Evolutionary conservation across 2,888 invertebrate species (phyloP).

Genomic region (Chrysolina haemoptera): DNA sequence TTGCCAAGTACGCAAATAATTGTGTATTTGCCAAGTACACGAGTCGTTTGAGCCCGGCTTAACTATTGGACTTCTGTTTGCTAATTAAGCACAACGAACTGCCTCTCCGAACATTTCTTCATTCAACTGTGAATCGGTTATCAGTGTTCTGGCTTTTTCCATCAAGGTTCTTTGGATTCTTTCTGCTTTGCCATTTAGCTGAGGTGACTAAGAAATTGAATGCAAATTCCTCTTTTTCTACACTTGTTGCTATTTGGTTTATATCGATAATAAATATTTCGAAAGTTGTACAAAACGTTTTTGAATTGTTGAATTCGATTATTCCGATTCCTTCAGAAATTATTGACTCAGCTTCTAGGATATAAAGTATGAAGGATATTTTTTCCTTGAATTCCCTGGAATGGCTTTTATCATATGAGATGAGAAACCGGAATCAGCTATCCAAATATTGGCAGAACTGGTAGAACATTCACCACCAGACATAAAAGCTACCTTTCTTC

Average conservation of each 20-base stretch:
- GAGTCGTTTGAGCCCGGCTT: too few relatives aligned
- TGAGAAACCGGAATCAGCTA: background rate
- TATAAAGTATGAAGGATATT: background rate
- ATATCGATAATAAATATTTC: background rate
- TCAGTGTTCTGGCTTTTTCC: slow-evolving; percentile 3
- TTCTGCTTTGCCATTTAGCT: slow-evolving; percentile 29
- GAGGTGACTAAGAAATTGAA: slow-evolving; percentile 2
- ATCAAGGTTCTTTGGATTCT: slow-evolving; percentile 15
- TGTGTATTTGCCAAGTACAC: too few relatives aligned
- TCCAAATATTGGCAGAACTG: background rate
- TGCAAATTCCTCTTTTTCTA: background rate
- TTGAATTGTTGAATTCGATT: background rate
- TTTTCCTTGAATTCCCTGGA: background rate
- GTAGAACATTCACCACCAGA: background rate
- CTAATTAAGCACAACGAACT: slow-evolving; percentile 21
- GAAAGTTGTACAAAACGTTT: background rate
- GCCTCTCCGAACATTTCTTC: slow-evolving; percentile 13
- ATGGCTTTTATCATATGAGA: background rate
- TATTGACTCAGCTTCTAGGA: background rate
- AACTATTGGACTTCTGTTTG: slow-evolving; percentile 22
- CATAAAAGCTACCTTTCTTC: background rate
- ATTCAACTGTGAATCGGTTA: background rate
- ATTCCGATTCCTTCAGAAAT: background rate
- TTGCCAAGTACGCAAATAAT: too few relatives aligned
- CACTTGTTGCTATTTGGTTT: background rate